Evolutionary conservation across 2,888 invertebrate genomes (phyloP), one percentile per base, ranked within the genome.

Genomic region (Agonopterix alstromeriana): DNA sequence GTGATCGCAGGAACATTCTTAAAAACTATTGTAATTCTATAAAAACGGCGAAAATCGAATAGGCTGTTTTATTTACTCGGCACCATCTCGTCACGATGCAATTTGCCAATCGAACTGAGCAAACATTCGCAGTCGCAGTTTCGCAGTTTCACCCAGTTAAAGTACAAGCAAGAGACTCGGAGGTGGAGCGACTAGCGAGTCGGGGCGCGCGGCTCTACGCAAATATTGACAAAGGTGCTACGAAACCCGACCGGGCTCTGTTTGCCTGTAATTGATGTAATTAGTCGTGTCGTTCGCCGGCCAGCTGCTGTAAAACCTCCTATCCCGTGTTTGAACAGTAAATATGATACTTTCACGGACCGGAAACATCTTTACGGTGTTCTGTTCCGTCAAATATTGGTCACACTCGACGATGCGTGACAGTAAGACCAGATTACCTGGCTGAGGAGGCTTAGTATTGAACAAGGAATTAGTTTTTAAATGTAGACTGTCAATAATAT

Each of bases 191-290:
- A 41, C 38, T 38, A n/a, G 38, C 9, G 38, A n/a, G 10, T n/a
- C 9, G 58, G 8, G 52, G 60, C 65, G 68, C 60, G 60, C 10
- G 11, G 57, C 72, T 61, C 71, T 61, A 60, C 54, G 73, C 82
- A 81, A 88, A 88, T 87, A 88, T 87, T 88, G 76, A 86, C 81
- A 80, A 82, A 87, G 87, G 87, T 85, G 84, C 77, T 67, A 53
- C 67, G 85, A 79, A 87, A 86, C 82, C 83, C 72, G 82, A 87
- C 73, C 77, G 57, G 54, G 60, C 65, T 61, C 65, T 86, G 82
- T 86, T 87, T 85, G 76, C 77, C 80, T 80, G 82, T 87, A 85
- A 88, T 88, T 87, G 88, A 86, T 81, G 88, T 88, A 88, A 88
- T 88, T 88, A 87, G 88, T 87, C 86, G 86, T 86, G 85, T 87